Base-by-base conservation (phyloP, 1,140 invertebrate species). In the Drosophila ogumai region DNA sequence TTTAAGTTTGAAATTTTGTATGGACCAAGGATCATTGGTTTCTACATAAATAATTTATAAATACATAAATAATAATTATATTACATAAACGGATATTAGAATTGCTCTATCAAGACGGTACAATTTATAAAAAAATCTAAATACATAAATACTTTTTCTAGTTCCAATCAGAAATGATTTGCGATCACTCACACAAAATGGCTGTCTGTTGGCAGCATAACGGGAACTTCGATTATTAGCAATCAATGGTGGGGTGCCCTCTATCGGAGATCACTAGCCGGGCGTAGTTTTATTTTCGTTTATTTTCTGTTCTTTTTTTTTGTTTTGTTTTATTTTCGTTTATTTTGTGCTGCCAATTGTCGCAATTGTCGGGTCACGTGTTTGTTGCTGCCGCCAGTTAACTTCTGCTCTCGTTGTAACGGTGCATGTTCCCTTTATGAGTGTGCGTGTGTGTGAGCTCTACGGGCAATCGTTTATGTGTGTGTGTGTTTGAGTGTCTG, bases 361-460 rank as follows among this genome's bases (percentile, higher is more conserved):
- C 73, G 66, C 85, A 88, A 90, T 88, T 88, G 84, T 73, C 81
- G 84, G 84, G 84, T 88, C 84, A 88, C 84, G 84, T 88, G 84
- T 88, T 84, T 79, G 82, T 75, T 79, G 79, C 79, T 77, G 79
- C 67, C 67, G 86, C 69, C 75, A 88, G 85, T 88, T 88, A 88
- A 88, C 85, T 88, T 88, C 86, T 90, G 85, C 78, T 85, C 85
- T 85, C 85, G 81, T 66, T 88, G 85, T 90, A 85, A 81, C 84
- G 84, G 76, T 87, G 80, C 79, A 88, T 87, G 80, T 80, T 79
- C 65, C 66, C 65, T 49, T 49, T 41, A 19, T 41, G 10, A 15
- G 22, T 25, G 36, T 59, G 47, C 49, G 10, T 55, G 54, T 72
- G 44, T 56, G 47, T 46, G 43, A 43, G 9, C 43, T 44, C 40